Conservation (phyloP, 2,888 invertebrate species). For the Gandaritis pyraliata region DNA sequence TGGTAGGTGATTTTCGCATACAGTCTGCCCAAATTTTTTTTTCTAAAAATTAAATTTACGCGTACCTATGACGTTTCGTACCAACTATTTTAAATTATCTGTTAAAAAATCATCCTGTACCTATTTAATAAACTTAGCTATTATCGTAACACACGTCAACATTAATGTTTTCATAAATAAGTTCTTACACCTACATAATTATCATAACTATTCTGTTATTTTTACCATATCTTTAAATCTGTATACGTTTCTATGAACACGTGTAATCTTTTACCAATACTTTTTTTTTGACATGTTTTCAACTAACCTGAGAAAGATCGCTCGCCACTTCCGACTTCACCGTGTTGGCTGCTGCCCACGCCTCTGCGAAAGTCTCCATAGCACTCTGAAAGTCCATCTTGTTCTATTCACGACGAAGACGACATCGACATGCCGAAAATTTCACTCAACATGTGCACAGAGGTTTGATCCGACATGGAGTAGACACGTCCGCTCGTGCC, state of each 20-base stretch:
- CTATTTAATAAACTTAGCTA: no score
- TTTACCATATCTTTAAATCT: not conserved
- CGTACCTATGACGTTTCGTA: no score
- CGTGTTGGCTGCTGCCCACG: constrained; percentile 94
- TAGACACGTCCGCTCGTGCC: constrained; percentile 79
- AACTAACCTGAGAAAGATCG: constrained; percentile 88
- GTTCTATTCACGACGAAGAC: constrained; percentile 77
- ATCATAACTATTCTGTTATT: no score
- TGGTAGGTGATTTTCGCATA: no score
- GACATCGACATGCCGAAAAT: constrained; percentile 81
- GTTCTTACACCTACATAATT: no score
- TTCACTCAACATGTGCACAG: constrained; percentile 72
- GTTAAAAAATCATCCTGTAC: no score
- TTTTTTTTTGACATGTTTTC: constrained; percentile 22
- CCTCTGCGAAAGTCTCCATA: constrained; percentile 99
- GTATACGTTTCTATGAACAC: not conserved
- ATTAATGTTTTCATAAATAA: not conserved
- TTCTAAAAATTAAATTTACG: no score
- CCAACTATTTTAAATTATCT: no score
- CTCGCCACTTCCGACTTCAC: constrained; percentile 86
- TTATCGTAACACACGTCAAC: not conserved
- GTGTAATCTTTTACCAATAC: not conserved
- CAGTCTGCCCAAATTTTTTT: no score
- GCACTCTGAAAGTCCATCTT: constrained; percentile 99
- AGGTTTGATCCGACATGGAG: constrained; percentile 49